phyloP scores from a whole-genome alignment of 2,888 invertebrate genomes.

The Plebejus melissa region DNA sequence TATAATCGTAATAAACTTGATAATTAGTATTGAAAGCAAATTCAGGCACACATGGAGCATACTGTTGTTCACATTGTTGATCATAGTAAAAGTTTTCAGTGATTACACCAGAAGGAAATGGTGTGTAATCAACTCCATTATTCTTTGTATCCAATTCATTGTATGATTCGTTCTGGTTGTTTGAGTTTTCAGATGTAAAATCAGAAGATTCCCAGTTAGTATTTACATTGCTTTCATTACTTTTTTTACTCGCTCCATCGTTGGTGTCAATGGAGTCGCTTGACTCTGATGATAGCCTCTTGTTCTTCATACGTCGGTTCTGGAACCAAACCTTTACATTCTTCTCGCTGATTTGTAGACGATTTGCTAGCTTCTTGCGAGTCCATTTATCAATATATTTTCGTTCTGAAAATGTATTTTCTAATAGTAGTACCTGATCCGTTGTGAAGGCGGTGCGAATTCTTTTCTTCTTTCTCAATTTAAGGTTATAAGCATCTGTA shows the following conservation, averaged over 20 bases:
- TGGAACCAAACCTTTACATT: constrained; percentile 93
- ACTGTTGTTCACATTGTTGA: constrained; percentile 4
- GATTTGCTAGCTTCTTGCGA: constrained; percentile 82
- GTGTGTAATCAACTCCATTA: background rate
- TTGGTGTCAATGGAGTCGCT: constrained; percentile 43
- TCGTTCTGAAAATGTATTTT: constrained; percentile 62
- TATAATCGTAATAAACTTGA: background rate
- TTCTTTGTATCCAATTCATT: background rate
- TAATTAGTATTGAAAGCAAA: background rate
- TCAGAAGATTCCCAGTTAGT: background rate
- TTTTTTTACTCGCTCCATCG: background rate
- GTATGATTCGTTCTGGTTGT: background rate
- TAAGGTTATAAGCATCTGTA: constrained; percentile 44
- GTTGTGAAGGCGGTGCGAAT: constrained; percentile 87
- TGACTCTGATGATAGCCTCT: constrained; percentile 52
- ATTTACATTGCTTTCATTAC: background rate
- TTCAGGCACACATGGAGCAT: background rate
- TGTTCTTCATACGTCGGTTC: constrained; percentile 87
- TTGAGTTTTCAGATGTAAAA: background rate
- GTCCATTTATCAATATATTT: constrained; percentile 83
- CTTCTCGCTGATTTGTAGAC: constrained; percentile 81
- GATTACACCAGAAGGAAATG: background rate
- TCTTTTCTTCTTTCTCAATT: constrained; percentile 69
- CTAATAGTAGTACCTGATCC: constrained; percentile 83
- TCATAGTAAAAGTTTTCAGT: background rate